A percentile compares a stretch with the other conserved stretches of the same genome.
These are phyloP conservation scores for Corydoras maculifer DNA, from an alignment of 2,113 vertebrate genomes.

Conservation along the genomic window DNA sequence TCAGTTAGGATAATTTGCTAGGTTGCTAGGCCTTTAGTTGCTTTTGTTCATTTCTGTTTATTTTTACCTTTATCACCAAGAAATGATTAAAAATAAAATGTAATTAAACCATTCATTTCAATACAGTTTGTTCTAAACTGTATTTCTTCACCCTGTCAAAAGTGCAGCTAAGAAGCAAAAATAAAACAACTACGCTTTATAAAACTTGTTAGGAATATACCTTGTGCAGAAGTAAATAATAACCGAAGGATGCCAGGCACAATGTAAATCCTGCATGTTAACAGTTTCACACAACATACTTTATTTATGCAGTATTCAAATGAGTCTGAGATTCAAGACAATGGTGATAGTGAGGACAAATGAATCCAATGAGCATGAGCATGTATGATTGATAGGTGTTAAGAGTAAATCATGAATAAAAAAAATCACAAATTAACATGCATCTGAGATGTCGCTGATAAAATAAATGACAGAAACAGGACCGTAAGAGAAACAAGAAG, in stretches of 20 bases:
- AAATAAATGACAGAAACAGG: constrained; percentile 17
- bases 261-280: not conserved
- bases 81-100: too few relatives aligned
- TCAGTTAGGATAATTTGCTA: not conserved
- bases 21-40: not conserved
- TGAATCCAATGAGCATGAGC: not conserved
- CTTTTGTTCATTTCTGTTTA: not conserved
- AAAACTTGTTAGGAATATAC: too few relatives aligned
- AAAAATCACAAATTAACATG: not conserved
- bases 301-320: constrained; percentile 4
- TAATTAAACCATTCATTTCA: too few relatives aligned
- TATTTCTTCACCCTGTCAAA: too few relatives aligned
- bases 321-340: not conserved
- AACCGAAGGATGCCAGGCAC: too few relatives aligned
- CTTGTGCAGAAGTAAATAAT: too few relatives aligned
- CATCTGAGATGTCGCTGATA: not conserved
- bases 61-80: too few relatives aligned
- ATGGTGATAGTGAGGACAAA: not conserved
- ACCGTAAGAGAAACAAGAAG: constrained; percentile 2
- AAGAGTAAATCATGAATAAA: not conserved
- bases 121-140: too few relatives aligned
- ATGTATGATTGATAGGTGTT: constrained; percentile 18
- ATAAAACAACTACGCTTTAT: too few relatives aligned
- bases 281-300: not conserved
- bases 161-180: too few relatives aligned